Evolutionary conservation across 1,140 invertebrate species (phyloP), one percentile per base, ranked within the genome.

Genomic region (Zophobas morio): DNA sequence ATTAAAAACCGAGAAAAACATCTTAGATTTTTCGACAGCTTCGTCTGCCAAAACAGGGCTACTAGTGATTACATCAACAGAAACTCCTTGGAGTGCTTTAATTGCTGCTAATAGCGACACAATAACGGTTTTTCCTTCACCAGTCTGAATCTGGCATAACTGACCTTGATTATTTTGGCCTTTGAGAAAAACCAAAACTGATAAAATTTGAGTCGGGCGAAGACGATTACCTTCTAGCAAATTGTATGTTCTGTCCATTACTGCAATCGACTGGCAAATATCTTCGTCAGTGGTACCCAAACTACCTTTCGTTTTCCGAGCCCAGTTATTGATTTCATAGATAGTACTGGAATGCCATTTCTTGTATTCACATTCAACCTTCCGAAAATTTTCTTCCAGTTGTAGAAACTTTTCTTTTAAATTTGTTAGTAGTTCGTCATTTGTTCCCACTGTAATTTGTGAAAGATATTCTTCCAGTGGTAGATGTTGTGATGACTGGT

Each of bases 71-170:
- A 72, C 51, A 53, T 72, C 70, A 36, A 72, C 46, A 1, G 34
- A 34, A 4, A 33, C 6, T 1, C 70, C 70, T 37, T 54, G 51
- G 0, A 72, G 47, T 0, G 70, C 70, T 51, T 20, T 34, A 2
- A 72, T 51, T 33, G 37, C 35, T 0, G 70, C 46, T 49, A 54
- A 2, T 8, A 54, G 20, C 32, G 51, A 51, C 6, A 72, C 33
- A 20, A 72, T 72, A 36, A 51, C 34, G 0, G 70, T 53, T 72
- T 72, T 72, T 0, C 70, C 70, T 35, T 72, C 70, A 2, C 70
- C 70, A 2, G 70, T 72, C 37, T 51, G 0, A 36, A 72, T 39
- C 8, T 72, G 46, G 3, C 47, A 51, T 1, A 72, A 37, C 0
- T 34, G 33, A 6, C 70, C 51, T 20, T 39, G 70, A 4, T 47